These are phyloP conservation scores for Pampus argenteus DNA, from an alignment of 2,797 vertebrate species.

Conservation along the genomic window DNA sequence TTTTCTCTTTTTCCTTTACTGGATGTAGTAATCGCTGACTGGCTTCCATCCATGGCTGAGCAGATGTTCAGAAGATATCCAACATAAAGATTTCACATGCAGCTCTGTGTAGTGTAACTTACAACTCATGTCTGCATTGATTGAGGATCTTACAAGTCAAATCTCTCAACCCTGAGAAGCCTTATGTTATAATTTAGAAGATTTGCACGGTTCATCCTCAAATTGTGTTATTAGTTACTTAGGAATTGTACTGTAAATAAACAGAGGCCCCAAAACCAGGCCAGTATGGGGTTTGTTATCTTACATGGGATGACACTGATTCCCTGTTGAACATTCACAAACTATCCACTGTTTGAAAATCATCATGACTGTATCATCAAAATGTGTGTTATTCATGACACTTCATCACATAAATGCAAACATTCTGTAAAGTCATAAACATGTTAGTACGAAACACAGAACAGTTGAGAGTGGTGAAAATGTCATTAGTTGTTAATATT, in stretches of 20 bases:
- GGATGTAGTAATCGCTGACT: slow-evolving; percentile 20
- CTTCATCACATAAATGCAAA: too few relatives aligned
- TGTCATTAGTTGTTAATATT: too few relatives aligned
- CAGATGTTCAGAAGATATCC: slow-evolving; percentile 56
- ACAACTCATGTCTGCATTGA: neutral
- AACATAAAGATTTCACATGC: slow-evolving; percentile 25
- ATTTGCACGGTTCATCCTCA: neutral
- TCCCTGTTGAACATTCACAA: neutral
- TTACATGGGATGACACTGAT: neutral
- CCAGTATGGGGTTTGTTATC: neutral
- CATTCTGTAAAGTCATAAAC: too few relatives aligned
- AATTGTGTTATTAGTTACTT: neutral
- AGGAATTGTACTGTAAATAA: slow-evolving; percentile 1
- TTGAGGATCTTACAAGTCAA: slow-evolving; percentile 1
- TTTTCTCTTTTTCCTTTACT: slow-evolving; percentile 4
- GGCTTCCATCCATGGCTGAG: slow-evolving; percentile 32
- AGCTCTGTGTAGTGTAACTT: neutral
- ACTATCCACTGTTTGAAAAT: neutral
- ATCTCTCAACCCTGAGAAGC: neutral
- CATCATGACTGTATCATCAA: neutral
- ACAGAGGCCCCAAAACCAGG: neutral
- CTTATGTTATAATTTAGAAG: neutral
- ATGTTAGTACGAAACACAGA: too few relatives aligned
- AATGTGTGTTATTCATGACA: too few relatives aligned
- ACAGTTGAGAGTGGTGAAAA: too few relatives aligned